These are phyloP conservation scores for Idris sp. DNA, from an alignment of 1,140 invertebrate genomes.

Conservation along the genomic window DNA sequence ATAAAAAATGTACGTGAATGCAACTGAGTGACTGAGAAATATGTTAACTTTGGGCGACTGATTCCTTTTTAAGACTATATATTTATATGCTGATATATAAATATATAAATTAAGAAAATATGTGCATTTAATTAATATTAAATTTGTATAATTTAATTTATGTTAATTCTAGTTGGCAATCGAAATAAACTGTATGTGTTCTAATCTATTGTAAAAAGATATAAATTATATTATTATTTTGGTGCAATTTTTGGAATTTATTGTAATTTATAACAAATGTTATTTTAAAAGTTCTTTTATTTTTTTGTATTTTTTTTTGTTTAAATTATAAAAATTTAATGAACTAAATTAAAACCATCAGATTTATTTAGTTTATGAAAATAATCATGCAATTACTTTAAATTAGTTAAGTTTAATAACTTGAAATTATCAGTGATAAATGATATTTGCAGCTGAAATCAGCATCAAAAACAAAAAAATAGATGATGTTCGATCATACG, in stretches of 20 bases:
- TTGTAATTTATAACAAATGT: too few species aligned
- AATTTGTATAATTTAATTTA: slow-evolving; percentile 49
- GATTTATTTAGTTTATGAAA: too few species aligned
- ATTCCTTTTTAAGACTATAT: slow-evolving; percentile 55
- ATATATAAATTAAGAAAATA: slow-evolving; percentile 24
- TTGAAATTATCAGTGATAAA: slow-evolving; percentile 41
- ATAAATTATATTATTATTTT: slow-evolving; percentile 1
- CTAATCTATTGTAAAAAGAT: slow-evolving; percentile 1
- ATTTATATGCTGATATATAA: slow-evolving; percentile 55
- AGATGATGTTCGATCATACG: slow-evolving; percentile 47
- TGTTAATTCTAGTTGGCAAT: slow-evolving; percentile 26
- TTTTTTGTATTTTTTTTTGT: too few species aligned
- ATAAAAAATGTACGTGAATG: slow-evolving; percentile 6
- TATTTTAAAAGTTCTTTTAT: too few species aligned
- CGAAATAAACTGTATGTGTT: slow-evolving; percentile 8
- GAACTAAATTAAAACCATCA: too few species aligned
- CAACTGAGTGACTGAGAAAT: slow-evolving; percentile 6
- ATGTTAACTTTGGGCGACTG: slow-evolving; percentile 15
- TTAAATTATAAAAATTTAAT: too few species aligned
- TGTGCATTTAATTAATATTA: slow-evolving; percentile 45
- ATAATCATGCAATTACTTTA: too few species aligned
- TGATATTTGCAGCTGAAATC: slow-evolving; percentile 24
- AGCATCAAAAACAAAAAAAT: slow-evolving; percentile 32
- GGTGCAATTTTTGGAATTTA: slow-evolving; percentile 9
- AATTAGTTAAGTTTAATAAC: too few species aligned